Base-by-base conservation (phyloP, 2,113 vertebrate species). In the Micronycteris hirsuta region DNA sequence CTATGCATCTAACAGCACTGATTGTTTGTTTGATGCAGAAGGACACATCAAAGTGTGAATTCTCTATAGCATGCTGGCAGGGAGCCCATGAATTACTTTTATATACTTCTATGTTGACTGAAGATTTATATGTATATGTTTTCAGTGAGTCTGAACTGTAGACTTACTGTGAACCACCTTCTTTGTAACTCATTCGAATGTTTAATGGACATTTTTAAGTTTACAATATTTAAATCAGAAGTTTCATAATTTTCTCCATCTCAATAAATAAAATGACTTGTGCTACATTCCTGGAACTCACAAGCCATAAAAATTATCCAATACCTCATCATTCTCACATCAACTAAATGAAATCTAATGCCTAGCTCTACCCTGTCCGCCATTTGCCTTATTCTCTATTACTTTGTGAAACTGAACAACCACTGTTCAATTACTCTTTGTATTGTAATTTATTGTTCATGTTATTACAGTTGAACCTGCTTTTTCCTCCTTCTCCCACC, bases 91-190 rank as follows among this genome's bases (percentile, higher is more conserved):
- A 52, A 52, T 52, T 73, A 13, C 88, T 10, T 93, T 94, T 95
- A 33, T 52, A 91, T 95, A 81, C 93, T 93, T 80, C 9, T 65
- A 9, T 71, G 26, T 86, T 83, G 86, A 38, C 61, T 91, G 52
- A 88, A 94, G 67, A 85, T 78, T 86, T 86, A 52, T n/a, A 94
- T 67, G n/a, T 78, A 63, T 77, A 45, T 83, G 45, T 16, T 63
- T 52, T 73, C 45, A 96, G 3, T 73, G 58, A 73, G 12, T 89
- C 36, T 94, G 47, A 94, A 94, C 68, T 96, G 65, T 52, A 82
- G 4, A 77, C 17, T 90, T 88, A 41, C 65, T 93, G 70, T 10
- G 19, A 95, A 71, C 17, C 87, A 24, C 4, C 41, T 81, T 93
- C 73, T 71, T 82, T 38, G 28, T 52, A 70, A 52, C 26, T 74